phyloP scores from a whole-genome alignment of 2,888 invertebrate genomes.

The Tupiocoris notatus region DNA sequence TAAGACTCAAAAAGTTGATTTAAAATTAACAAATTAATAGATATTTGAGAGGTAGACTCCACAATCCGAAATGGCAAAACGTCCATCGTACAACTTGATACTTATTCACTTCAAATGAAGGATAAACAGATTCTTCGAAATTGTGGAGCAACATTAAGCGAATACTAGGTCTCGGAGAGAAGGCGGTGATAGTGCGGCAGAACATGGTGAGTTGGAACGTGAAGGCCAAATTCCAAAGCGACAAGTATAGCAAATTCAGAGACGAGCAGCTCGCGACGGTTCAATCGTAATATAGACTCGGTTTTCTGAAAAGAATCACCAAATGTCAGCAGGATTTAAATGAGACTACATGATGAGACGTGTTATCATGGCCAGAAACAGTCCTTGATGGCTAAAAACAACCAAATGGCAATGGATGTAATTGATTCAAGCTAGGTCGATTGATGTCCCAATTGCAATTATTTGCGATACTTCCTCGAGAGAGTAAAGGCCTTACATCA shows the following conservation, averaged over 20 bases:
- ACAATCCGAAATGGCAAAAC: too few species aligned
- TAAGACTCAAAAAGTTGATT: too few species aligned
- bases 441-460: too few species aligned
- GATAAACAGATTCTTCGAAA: background rate
- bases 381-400: too few species aligned
- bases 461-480: too few species aligned
- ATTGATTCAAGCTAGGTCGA: too few species aligned
- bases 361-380: too few species aligned
- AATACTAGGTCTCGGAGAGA: conserved; percentile 75
- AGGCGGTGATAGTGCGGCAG: conserved; percentile 94
- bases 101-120: background rate
- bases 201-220: conserved; percentile 87
- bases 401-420: too few species aligned
- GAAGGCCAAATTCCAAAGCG: conserved; percentile 90
- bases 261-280: conserved; percentile 82
- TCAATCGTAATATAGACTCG: conserved; percentile 85
- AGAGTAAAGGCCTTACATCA: too few species aligned
- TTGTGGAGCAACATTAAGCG: background rate
- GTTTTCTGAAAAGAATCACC: conserved; percentile 66
- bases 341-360: background rate
- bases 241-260: conserved; percentile 94
- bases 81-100: too few species aligned
- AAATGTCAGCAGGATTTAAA: background rate
- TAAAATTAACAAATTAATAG: too few species aligned
- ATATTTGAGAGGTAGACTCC: too few species aligned